phyloP scores from a whole-genome alignment of 2,888 invertebrate genomes.

The Chrysomela aeneicollis region DNA sequence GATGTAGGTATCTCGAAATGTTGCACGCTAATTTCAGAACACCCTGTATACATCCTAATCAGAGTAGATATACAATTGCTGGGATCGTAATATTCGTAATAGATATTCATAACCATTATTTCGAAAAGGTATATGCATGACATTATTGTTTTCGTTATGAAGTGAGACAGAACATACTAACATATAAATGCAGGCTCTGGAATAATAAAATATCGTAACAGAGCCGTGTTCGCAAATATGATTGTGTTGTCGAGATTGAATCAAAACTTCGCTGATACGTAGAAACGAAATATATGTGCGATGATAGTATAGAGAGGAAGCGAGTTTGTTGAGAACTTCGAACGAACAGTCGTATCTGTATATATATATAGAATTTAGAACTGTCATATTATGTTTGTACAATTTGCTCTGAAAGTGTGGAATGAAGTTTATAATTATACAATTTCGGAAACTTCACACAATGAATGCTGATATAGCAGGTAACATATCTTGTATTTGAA shows the following conservation, averaged over 20 bases:
- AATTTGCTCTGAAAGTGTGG: neutral
- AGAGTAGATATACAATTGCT: too few relatives aligned
- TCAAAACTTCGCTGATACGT: neutral
- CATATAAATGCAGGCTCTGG: conserved; percentile 3
- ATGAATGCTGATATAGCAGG: too few relatives aligned
- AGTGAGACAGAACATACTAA: conserved; percentile 9
- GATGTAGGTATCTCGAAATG: too few relatives aligned
- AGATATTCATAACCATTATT: conserved; percentile 10
- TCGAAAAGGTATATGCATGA: conserved; percentile 12
- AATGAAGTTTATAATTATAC: neutral
- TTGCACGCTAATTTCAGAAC: too few relatives aligned
- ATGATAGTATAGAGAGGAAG: neutral
- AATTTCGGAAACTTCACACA: too few relatives aligned
- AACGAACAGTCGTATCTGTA: neutral
- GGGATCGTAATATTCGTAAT: too few relatives aligned
- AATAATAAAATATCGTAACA: conserved; percentile 16
- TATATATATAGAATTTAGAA: neutral
- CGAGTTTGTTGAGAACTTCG: neutral
- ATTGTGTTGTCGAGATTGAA: neutral
- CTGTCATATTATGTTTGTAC: neutral
- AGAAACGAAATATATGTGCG: neutral
- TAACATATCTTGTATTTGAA: too few relatives aligned
- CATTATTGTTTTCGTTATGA: conserved; percentile 14
- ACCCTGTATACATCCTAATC: too few relatives aligned
- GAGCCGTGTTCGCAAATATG: neutral